Evolutionary conservation across 2,888 invertebrate species (phyloP).

Genomic region (Octonoba sinensis): DNA sequence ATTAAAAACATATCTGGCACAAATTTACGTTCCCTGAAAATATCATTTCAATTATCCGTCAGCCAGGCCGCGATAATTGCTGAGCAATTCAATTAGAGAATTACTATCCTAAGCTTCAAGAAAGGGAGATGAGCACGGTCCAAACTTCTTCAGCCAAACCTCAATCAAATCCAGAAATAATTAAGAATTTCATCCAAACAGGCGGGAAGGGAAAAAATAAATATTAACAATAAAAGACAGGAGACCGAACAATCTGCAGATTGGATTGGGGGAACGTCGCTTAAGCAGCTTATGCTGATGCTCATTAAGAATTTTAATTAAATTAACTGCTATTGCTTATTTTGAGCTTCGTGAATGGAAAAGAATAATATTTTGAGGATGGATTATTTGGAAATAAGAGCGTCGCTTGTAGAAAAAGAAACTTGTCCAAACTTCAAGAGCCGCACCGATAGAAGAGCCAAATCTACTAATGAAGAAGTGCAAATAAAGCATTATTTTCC

Average conservation of each 20-base stretch:
- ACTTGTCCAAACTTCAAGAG: no score
- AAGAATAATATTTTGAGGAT: conserved; percentile 36
- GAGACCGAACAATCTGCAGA: conserved; percentile 24
- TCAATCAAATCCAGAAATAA: no score
- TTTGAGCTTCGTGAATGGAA: conserved; percentile 19
- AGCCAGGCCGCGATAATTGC: conserved; percentile 47
- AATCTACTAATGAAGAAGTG: no score
- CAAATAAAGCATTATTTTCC: no score
- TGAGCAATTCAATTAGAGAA: conserved; percentile 51
- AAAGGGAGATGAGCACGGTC: no score
- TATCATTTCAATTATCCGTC: conserved; percentile 55
- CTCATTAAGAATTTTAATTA: conserved; percentile 55
- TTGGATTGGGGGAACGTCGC: no score
- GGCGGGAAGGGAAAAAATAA: conserved; percentile 10
- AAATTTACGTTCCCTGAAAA: conserved; percentile 6
- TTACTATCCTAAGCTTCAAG: no score
- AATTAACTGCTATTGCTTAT: conserved; percentile 38
- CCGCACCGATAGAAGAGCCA: no score
- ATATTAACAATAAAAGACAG: conserved; percentile 39
- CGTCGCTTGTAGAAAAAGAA: neutral
- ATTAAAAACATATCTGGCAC: no score
- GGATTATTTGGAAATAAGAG: conserved; percentile 30
- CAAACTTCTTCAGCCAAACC: no score
- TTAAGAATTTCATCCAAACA: no score
- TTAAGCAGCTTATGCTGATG: conserved; percentile 29